Base-by-base conservation (phyloP, 2,888 invertebrate genomes). In the Agrilus cyanescens region DNA sequence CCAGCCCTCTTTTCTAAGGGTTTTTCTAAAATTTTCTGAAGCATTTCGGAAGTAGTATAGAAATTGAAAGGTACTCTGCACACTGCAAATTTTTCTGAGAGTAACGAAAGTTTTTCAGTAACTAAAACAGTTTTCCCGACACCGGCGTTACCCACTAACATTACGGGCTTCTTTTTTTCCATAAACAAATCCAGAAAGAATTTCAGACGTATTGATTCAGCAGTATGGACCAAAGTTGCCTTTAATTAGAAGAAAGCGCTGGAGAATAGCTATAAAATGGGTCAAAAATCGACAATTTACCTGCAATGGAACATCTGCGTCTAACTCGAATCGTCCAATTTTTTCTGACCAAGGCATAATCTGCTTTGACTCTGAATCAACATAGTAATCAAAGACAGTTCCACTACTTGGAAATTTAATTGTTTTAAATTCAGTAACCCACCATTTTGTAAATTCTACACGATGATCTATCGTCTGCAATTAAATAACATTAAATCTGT, bases 41-140 rank as follows among this genome's bases (percentile, higher is more conserved):
- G 67, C 88, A 91, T 90, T 66, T 91, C 88, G 10, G 94, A 93
- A 2, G 89, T 82, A 1, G 95, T 95, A 66, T 95, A 96, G 63
- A 90, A 96, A 66, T 96, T 96, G 63, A 96, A 95, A 4, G 95
- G 93, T 38, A 95, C 85, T 53, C 93, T 93, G 44, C 90, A 79
- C 12, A 95, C 75, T 6, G 88, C 84, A 66, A 85, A 95, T 56
- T 83, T 88, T 62, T 90, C 89, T 35, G 87, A 75, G 46, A 96
- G 69, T 34, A 78, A 70, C 54, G 76, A 74, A 49, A 82, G 65
- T 62, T 82, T 82, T 61, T 82, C 82, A 53, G 78, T 82, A 25
- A 82, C 75, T 32, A 82, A 60, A n/a, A 82, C 89, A 3, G 94
- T 94, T 72, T 96, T 96, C 2, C 96, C 96, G 57, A 86, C 85